Evolutionary conservation across 1,140 invertebrate species (phyloP).

Genomic region (Rhopalosiphum padi): DNA sequence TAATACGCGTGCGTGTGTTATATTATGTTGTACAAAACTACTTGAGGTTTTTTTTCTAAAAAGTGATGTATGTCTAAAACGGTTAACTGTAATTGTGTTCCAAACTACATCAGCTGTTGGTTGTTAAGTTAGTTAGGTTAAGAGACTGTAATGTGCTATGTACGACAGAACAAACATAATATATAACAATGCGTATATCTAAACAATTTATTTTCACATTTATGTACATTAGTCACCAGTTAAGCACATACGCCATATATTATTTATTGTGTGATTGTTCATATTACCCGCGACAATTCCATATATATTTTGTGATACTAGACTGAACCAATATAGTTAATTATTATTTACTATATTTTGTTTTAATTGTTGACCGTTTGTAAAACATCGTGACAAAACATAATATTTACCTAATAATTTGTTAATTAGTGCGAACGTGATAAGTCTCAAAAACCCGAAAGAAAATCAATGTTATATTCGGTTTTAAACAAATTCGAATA

Average conservation of each 20-base stretch:
- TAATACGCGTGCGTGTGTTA: not conserved
- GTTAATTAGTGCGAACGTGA: not conserved
- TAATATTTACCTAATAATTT: not conserved
- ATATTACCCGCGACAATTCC: no score
- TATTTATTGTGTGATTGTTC: no score
- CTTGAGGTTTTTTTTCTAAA: not conserved
- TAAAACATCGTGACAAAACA: not conserved
- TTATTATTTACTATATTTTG: no score
- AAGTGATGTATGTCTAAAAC: not conserved
- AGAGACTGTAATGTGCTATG: no score
- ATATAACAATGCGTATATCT: no score
- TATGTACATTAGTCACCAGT: no score
- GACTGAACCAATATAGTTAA: no score
- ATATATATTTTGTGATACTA: no score
- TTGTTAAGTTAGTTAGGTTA: no score
- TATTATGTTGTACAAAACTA: not conserved
- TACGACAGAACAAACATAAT: no score
- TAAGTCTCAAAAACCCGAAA: not conserved
- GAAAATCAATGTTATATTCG: not conserved
- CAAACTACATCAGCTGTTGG: not conserved
- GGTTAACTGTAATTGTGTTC: not conserved
- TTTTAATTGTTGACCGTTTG: not conserved
- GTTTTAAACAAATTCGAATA: not conserved
- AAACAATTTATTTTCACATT: no score
- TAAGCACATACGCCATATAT: no score